Percentiles rank a stretch among this genome's conserved stretches.
Conservation (phyloP, 2,888 invertebrate species). For the Drosophila eohydei region DNA sequence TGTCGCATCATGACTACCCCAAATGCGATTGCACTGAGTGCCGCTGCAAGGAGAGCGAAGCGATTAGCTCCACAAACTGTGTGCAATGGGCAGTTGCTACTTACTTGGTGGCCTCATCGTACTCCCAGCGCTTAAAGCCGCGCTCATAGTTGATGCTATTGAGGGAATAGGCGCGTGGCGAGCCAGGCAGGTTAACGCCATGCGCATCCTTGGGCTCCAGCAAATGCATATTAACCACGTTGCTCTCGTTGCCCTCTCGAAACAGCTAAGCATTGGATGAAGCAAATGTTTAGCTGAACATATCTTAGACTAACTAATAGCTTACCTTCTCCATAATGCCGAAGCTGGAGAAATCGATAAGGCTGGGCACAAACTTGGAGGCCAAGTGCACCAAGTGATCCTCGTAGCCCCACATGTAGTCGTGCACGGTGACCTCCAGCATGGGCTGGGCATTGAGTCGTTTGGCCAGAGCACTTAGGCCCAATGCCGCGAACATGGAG, state of each 20-base stretch:
- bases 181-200: conserved; percentile 65
- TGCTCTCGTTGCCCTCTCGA: conserved; percentile 87
- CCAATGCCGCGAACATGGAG: conserved; percentile 86
- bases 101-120: conserved; percentile 75
- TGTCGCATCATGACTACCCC: conserved; percentile 90
- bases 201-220: conserved; percentile 78
- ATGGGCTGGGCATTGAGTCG: conserved; percentile 88
- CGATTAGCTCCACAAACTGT: accelerated
- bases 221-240: conserved; percentile 86
- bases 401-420: conserved; percentile 93
- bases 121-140: conserved; percentile 90
- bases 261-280: conserved; percentile 86
- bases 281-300: background rate
- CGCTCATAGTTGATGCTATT: conserved; percentile 88
- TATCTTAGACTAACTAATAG: no score
- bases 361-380: conserved; percentile 89
- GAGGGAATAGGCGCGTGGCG: conserved; percentile 86
- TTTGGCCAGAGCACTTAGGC: conserved; percentile 87
- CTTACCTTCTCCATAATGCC: conserved; percentile 92
- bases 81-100: conserved; percentile 12
- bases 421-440: conserved; percentile 87
- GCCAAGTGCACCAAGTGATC: conserved; percentile 90
- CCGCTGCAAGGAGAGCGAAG: conserved; percentile 81
- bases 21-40: conserved; percentile 88
- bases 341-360: conserved; percentile 92